phyloP scores from a whole-genome alignment of 2,888 invertebrate species.

The Pinctada fucata region DNA sequence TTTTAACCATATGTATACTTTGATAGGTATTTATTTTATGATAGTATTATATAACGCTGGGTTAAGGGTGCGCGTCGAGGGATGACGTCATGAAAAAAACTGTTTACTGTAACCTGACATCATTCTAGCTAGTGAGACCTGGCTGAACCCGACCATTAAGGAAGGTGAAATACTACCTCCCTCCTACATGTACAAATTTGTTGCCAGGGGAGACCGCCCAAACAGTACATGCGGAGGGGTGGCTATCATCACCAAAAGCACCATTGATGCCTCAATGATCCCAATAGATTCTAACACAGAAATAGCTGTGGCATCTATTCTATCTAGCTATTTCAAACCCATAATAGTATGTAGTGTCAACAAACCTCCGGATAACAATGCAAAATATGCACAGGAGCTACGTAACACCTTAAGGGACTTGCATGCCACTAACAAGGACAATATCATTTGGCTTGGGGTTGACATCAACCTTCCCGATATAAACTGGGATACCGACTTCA shows the following conservation, averaged over 20 bases:
- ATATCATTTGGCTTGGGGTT: neutral
- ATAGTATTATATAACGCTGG: too few relatives aligned
- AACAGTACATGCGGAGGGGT: constrained; percentile 23
- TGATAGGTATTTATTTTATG: too few relatives aligned
- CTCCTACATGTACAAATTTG: constrained; percentile 24
- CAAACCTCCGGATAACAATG: constrained; percentile 12
- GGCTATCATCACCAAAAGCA: constrained; percentile 17
- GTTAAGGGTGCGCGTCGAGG: too few relatives aligned
- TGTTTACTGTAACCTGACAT: too few relatives aligned
- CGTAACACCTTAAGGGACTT: neutral
- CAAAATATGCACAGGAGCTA: constrained; percentile 17
- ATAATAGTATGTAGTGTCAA: constrained; percentile 3
- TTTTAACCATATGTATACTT: too few relatives aligned
- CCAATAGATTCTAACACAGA: constrained; percentile 18
- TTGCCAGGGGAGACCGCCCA: constrained; percentile 18
- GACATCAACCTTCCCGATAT: constrained; percentile 12
- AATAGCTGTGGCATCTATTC: constrained; percentile 23
- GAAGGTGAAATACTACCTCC: neutral
- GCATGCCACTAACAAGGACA: neutral
- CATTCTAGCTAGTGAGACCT: constrained; percentile 20
- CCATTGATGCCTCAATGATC: constrained; percentile 3
- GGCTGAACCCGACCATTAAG: constrained; percentile 26
- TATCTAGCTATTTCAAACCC: constrained; percentile 8
- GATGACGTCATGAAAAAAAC: too few relatives aligned
- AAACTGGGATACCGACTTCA: constrained; percentile 4